A percentile compares a stretch with the other conserved stretches of the same genome.
phyloP scores from a whole-genome alignment of 2,797 vertebrate species.

The Okamejei kenojei region DNA sequence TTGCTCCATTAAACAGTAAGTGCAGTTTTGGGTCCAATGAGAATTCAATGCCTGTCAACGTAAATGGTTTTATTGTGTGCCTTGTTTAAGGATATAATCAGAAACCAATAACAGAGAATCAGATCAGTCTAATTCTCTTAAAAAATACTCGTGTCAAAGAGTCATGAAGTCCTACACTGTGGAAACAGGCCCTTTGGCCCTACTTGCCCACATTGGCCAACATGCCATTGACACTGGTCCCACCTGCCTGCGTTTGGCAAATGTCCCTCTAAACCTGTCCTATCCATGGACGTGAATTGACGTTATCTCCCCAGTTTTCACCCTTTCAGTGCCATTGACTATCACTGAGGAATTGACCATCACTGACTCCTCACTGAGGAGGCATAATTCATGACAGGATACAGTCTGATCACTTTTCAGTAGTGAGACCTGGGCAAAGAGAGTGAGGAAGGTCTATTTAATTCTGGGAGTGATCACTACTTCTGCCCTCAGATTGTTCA shows the following conservation, averaged over 20 bases:
- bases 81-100: background rate
- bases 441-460: background rate
- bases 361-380: too few species aligned
- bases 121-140: background rate
- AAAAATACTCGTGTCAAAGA: background rate
- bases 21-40: constrained; percentile 5
- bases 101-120: background rate
- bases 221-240: too few species aligned
- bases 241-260: too few species aligned
- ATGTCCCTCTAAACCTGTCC: too few species aligned
- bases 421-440: background rate
- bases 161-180: too few species aligned
- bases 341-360: background rate
- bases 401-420: background rate
- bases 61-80: background rate
- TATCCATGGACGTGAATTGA: background rate
- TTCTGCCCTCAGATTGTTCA: background rate
- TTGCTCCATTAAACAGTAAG: background rate
- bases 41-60: background rate
- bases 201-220: too few species aligned
- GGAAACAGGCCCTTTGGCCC: too few species aligned
- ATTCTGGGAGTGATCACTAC: background rate
- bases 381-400: background rate
- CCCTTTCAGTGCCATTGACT: background rate
- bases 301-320: background rate